Evolutionary conservation across 2,888 invertebrate species (phyloP), one percentile per base, ranked within the genome.

Genomic region (Arrhopalites spinosus): DNA sequence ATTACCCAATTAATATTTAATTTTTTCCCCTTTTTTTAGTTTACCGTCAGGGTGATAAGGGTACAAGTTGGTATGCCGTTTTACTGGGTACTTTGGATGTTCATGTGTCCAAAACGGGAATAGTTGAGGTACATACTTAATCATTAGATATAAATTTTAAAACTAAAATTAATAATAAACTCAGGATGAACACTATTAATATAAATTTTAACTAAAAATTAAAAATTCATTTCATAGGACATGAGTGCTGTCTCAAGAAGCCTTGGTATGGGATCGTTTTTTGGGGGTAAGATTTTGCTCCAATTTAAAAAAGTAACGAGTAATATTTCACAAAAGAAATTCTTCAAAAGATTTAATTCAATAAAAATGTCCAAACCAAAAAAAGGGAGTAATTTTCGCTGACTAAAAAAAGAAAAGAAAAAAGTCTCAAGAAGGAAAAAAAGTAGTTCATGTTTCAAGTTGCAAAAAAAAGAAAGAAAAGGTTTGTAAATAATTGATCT

Each of bases 31-130:
- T 27, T 2, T 59, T 2, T 27, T 59, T 87, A 92, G 92, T 92
- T 84, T 92, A 91, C 86, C 89, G 91, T 50, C 91, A 92, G 85
- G 92, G 92, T 47, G 92, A 92, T 85, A 89, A 90, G 80, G 92
- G 92, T 70, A 90, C 91, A 81, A 92, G 91, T 85, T 92, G 92
- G 92, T 92, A 92, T 85, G 91, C 91, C 43, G 91, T 92, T 11
- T 86, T 92, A 82, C 89, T 90, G 23, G 92, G 92, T 36, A 89
- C 90, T 25, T 86, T 92, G 78, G 91, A 91, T 85, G 91, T 92
- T 61, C 88, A 90, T 81, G 87, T 90, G 78, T 85, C 86, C 17
- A 86, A 86, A 75, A 82, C 81, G 3, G 83, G 81, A 79, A 89
- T 90, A 68, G 83, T 84, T 30, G 86, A 85, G 88, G 91, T 91